phyloP scores from a whole-genome alignment of 2,797 vertebrate genomes.

The Chelon auratus region DNA sequence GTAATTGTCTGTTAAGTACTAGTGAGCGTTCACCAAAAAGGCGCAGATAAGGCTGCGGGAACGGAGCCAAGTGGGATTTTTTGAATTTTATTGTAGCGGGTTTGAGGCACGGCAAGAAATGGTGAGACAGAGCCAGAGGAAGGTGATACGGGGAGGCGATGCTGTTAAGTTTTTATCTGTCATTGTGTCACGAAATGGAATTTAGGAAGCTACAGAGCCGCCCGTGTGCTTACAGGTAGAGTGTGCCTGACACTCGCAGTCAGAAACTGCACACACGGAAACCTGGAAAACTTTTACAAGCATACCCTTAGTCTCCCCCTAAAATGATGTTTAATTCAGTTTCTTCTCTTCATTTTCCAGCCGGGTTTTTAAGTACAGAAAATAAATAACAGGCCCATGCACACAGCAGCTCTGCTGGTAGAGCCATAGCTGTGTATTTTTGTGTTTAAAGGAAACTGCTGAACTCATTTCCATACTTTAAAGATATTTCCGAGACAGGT shows the following conservation, averaged over 20 bases:
- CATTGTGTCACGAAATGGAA: conserved; percentile 64
- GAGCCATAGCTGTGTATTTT: conserved; percentile 1
- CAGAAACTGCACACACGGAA: conserved; percentile 26
- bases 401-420: conserved; percentile 1
- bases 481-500: conserved; percentile 35
- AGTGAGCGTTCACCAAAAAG: conserved; percentile 33
- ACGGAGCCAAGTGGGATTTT: conserved; percentile 42
- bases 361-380: conserved; percentile 34
- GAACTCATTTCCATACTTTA: conserved; percentile 31
- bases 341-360: conserved; percentile 43
- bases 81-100: conserved; percentile 40
- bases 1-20: conserved; percentile 47
- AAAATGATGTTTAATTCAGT: conserved; percentile 63
- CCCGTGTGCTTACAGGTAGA: conserved; percentile 54
- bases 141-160: conserved; percentile 31
- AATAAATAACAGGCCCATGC: conserved; percentile 37
- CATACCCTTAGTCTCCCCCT: conserved; percentile 3
- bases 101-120: conserved; percentile 40
- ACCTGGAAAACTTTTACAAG: conserved; percentile 25
- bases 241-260: conserved; percentile 36
- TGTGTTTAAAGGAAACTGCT: conserved; percentile 32
- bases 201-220: conserved; percentile 51
- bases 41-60: conserved; percentile 31
- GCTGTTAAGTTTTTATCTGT: conserved; percentile 55
- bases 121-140: conserved; percentile 32